Base-by-base conservation (phyloP, 2,113 vertebrate species). In the Actenoides hombroni region DNA sequence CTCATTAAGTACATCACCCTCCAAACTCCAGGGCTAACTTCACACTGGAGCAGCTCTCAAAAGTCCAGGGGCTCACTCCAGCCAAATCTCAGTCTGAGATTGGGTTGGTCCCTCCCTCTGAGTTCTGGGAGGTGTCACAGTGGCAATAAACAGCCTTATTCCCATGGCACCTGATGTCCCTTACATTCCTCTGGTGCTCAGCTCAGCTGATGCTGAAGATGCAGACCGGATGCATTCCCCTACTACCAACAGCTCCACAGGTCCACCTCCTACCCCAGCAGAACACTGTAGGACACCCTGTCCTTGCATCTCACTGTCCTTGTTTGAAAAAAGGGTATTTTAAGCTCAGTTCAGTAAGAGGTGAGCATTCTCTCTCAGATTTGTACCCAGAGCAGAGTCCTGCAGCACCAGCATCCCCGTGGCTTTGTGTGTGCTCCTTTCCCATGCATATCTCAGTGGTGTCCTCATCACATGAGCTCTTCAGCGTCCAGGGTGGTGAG, bases 381-480 rank as follows among this genome's bases (percentile, higher is more conserved):
- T 11, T 6, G 51, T 81, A 40, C 37, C n/a, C 67, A 33, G 49
- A 78, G 63, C 68, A 48, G 68, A 65, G 69, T 8, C 33, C 83
- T 29, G 48, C 25, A 21, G 64, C 85, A 69, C 39, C 70, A 51
- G 67, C 67, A 29, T 76, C 81, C 56, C 60, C 48, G 26, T 60
- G 82, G 40, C 85, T 90, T 73, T 95, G 69, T 74, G 68, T 63
- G 70, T 19, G 76, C 88, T 88, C 71, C 86, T 90, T 96, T 87
- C 93, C 88, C 91, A 67, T 91, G 26, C 90, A 70, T 95, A 75
- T 91, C 83, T 79, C 95, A 75, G 95, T 92, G 83, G 67, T 82
- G 82, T 81, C 86, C 87, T 75, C 39, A 67, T 86, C 94, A 67
- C 83, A 54, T 20, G 48, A 67, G 48, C 84, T 77, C 71, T 83